phyloP scores from a whole-genome alignment of 2,113 vertebrate species.

The Mormoops blainvillei region DNA sequence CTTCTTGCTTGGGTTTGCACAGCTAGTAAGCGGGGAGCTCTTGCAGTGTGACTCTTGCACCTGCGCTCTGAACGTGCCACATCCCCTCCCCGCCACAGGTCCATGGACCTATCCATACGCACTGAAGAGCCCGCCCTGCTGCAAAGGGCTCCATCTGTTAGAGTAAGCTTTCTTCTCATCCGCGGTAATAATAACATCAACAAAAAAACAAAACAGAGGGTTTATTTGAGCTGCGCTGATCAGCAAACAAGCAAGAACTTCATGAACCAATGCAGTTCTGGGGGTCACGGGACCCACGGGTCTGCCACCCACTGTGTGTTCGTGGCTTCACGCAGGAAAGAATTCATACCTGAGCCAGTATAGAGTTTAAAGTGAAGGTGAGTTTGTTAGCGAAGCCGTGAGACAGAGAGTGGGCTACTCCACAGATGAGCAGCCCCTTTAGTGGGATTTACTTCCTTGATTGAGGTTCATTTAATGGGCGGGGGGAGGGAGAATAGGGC shows the following conservation, averaged over 20 bases:
- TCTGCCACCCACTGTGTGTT: neutral
- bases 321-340: neutral
- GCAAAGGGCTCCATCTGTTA: neutral
- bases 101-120: fast-evolving
- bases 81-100: fast-evolving
- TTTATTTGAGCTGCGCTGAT: neutral
- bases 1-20: neutral
- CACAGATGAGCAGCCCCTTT: neutral
- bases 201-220: neutral
- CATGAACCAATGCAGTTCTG: neutral
- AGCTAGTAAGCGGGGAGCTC: neutral
- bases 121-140: no score
- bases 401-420: no score
- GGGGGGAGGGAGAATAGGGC: neutral
- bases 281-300: neutral
- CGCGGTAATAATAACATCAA: neutral
- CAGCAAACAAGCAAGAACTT: neutral
- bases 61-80: fast-evolving
- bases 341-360: neutral
- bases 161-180: neutral
- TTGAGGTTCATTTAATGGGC: neutral
- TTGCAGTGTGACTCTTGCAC: no score
- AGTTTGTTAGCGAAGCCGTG: no score
- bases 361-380: no score
- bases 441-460: neutral